Base-by-base conservation (phyloP, 64 coral and sea anemone genomes). In the Catalaphyllia jardinei region DNA sequence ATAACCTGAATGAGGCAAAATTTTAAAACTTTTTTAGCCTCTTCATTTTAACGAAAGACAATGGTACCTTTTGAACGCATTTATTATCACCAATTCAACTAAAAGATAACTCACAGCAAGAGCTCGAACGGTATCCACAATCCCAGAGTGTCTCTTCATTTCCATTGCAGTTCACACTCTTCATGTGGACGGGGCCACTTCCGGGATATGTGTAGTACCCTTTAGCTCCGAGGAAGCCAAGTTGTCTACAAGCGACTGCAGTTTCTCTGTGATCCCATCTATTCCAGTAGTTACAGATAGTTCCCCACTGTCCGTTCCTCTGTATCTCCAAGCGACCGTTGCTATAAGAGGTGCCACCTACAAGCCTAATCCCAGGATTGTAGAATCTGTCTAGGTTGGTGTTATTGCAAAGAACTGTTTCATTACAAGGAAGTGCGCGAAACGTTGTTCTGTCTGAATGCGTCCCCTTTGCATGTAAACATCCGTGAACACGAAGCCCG, bases 291-390 rank as follows among this genome's bases (percentile, higher is more conserved):
- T 28, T 30, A 29, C 94, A 95, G 22, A 95, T 38, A 1, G 86
- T 86, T 8, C 86, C 90, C 94, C 90, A 95, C 25, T 88, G 78
- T 51, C 90, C 90, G 14, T 95, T 88, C 20, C 88, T 60, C 29
- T 61, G 52, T 14, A 95, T 17, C 73, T 95, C 87, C 29, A 96
- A 71, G 17, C 94, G 74, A 33, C 94, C 94, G 62, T 74, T 84
- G 16, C 29, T 83, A 79, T 93, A 89, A 28, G 83, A 80, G 6
- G 28, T 49, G 13, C 94, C 94, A 74, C 61, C 94, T 60, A 25
- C 67, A 11, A 96, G 94, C 15, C 94, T 79, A 78, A 92, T 89
- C 3, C 90, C 90, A 8, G 77, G 65, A 17, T 80, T 92, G 60
- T 89, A 89, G 22, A 72, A 33, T 6, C 61, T 35, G 20, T 16